Base-by-base conservation (phyloP, 2,888 invertebrate species). In the Parnassius smintheus region DNA sequence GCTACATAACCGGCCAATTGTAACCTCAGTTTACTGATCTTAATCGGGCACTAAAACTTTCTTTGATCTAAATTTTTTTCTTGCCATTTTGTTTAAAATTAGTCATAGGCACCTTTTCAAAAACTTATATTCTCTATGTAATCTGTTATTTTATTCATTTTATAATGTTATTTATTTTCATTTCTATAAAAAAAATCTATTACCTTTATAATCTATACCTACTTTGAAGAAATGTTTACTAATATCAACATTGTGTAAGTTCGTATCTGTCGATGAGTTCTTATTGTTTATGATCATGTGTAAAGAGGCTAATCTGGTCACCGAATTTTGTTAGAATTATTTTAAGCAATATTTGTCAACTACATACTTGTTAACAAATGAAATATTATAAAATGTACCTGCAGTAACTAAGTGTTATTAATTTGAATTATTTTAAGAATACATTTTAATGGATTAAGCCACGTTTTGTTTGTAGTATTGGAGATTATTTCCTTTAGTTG, bases 11-110 rank as follows among this genome's bases (percentile, higher is more conserved):
- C 35, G 35, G 35, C 35, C 35, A 4, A 35, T 35, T 35, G 35
- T 49, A 12, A n/a, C 25, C 4, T 41, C 8, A 12, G 35, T 1
- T 35, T 35, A 35, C 35, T 35, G 35, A 35, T 48, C 8, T 52
- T 13, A 22, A 57, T 54, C 42, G 11, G 11, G 51, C 22, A 10
- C 9, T 13, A 41, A 9, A 7, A 46, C 50, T 49, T 12, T 55
- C 44, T 51, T 42, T 59, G 22, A 44, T 56, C 25, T 25, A 25
- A 56, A 59, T 46, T 59, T 9, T 10, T 52, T 52, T 59, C 59
- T 63, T 63, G 63, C 63, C 56, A 56, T 49, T 55, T 63, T 52
- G 22, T 48, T 52, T 46, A 56, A 51, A 59, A 4, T 35, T 61
- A 61, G 48, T n/a, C 7, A 11, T 49, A 61, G 10, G 10, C 13